These are phyloP conservation scores for Phortica magna DNA, from an alignment of 2,888 invertebrate species.

Conservation along the genomic window DNA sequence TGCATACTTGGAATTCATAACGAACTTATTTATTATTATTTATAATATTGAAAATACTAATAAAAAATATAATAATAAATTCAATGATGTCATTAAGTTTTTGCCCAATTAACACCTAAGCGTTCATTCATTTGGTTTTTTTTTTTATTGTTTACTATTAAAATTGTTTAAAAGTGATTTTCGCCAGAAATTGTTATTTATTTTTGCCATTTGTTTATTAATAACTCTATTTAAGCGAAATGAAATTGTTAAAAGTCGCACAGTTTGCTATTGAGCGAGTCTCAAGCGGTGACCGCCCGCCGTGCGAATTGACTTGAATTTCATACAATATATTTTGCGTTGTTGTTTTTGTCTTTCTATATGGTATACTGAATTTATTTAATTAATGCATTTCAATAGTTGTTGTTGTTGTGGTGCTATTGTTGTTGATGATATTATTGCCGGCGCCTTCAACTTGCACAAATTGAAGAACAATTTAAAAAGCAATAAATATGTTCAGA, in stretches of 20 bases:
- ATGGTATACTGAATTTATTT: slow-evolving; percentile 51
- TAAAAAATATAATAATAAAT: slow-evolving; percentile 51
- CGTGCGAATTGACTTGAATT: slow-evolving; percentile 36
- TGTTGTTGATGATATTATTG: slow-evolving; percentile 32
- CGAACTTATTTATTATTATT: neutral
- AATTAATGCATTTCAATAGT: slow-evolving; percentile 57
- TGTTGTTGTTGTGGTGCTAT: slow-evolving; percentile 45
- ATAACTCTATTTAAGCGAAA: slow-evolving; percentile 66
- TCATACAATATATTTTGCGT: no score
- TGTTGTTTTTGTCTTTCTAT: neutral
- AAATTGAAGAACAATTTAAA: slow-evolving; percentile 3
- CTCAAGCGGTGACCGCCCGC: slow-evolving; percentile 59
- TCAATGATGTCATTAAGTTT: slow-evolving; percentile 67
- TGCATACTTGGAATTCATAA: neutral
- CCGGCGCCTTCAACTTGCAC: neutral
- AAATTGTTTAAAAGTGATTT: slow-evolving; percentile 4
- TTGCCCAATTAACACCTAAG: slow-evolving; percentile 66
- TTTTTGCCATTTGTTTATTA: slow-evolving; percentile 43
- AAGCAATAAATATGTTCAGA: slow-evolving; percentile 3
- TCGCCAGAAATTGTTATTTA: slow-evolving; percentile 5
- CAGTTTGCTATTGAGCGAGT: neutral
- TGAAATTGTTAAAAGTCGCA: slow-evolving; percentile 48
- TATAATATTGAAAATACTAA: no score
- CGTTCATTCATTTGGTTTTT: neutral
- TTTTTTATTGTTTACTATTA: slow-evolving; percentile 64